Percentiles rank a stretch among this genome's conserved stretches.
These are phyloP conservation scores for Lagocephalus sceleratus DNA, from an alignment of 2,797 vertebrate species.

Conservation along the genomic window DNA sequence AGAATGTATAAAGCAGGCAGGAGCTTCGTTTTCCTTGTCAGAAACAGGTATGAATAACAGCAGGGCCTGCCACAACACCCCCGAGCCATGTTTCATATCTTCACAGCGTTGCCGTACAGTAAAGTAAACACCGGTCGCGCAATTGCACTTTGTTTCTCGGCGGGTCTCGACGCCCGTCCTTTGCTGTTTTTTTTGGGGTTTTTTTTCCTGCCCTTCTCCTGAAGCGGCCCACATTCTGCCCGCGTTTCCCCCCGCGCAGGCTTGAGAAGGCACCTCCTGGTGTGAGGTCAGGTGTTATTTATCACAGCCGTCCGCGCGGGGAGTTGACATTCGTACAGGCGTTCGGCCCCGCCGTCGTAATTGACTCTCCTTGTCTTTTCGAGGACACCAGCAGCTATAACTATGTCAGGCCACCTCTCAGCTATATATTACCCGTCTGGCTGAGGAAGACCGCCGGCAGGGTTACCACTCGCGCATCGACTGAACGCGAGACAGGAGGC, in stretches of 20 bases:
- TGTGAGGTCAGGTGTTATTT: slow-evolving; percentile 80
- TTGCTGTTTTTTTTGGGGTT: not conserved
- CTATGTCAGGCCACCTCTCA: slow-evolving; percentile 85
- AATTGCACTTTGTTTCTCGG: slow-evolving; percentile 48
- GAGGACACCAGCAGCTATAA: slow-evolving; percentile 84
- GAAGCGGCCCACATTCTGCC: slow-evolving; percentile 63
- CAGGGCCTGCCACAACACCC: slow-evolving; percentile 65
- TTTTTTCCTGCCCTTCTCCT: slow-evolving; percentile 45
- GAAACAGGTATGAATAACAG: slow-evolving; percentile 69
- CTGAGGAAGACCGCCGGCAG: slow-evolving; percentile 84
- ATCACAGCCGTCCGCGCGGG: slow-evolving; percentile 75
- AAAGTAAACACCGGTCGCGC: slow-evolving; percentile 58
- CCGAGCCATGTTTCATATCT: slow-evolving; percentile 63
- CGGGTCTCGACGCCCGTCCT: slow-evolving; percentile 57
- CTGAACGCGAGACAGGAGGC: slow-evolving; percentile 58
- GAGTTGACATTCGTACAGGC: slow-evolving; percentile 79
- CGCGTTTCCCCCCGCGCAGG: slow-evolving; percentile 60
- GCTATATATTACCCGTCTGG: slow-evolving; percentile 88
- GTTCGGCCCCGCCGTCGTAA: slow-evolving; percentile 77
- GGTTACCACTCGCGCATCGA: slow-evolving; percentile 86
- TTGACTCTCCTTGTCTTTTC: slow-evolving; percentile 90
- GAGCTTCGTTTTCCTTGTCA: slow-evolving; percentile 74
- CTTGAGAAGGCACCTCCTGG: slow-evolving; percentile 68
- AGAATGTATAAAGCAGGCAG: slow-evolving; percentile 57
- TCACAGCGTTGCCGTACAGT: slow-evolving; percentile 60